Conservation (phyloP, 2,888 invertebrate genomes). For the Phorcus lineatus region DNA sequence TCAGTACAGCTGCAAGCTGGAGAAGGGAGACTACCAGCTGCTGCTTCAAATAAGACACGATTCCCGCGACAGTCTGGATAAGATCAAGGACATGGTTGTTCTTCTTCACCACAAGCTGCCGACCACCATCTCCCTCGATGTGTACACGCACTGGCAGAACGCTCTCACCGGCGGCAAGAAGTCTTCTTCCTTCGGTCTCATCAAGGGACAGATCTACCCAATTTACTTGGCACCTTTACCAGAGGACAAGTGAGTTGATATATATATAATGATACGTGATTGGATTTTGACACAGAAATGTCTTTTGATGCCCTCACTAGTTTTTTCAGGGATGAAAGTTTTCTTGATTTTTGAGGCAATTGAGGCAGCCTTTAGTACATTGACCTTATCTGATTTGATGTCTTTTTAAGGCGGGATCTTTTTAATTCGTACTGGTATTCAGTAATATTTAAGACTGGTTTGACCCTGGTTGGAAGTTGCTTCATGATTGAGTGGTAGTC, state of each 20-base stretch:
- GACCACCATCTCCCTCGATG: slow-evolving; percentile 84
- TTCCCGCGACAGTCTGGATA: slow-evolving; percentile 88
- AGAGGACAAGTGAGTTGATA: slow-evolving; percentile 86
- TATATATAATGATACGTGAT: no score
- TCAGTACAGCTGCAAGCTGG: slow-evolving; percentile 90
- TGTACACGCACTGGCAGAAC: slow-evolving; percentile 83
- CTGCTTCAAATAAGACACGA: slow-evolving; percentile 93
- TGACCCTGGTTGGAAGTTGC: no score
- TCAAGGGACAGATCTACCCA: slow-evolving; percentile 82
- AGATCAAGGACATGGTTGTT: slow-evolving; percentile 85
- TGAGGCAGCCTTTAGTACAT: no score
- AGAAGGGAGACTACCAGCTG: slow-evolving; percentile 95
- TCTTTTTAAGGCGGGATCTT: no score
- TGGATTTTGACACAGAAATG: no score
- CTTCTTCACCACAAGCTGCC: slow-evolving; percentile 86
- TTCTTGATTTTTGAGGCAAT: no score
- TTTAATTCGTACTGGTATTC: no score
- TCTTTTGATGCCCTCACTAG: no score
- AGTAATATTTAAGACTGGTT: no score
- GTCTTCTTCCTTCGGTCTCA: slow-evolving; percentile 80
- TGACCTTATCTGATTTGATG: no score
- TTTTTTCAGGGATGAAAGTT: no score
- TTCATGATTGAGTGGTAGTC: no score
- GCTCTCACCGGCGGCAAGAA: slow-evolving; percentile 86
- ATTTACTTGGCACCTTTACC: slow-evolving; percentile 87